Conservation (phyloP, 2,797 vertebrate species). For the Zalophus californianus region DNA sequence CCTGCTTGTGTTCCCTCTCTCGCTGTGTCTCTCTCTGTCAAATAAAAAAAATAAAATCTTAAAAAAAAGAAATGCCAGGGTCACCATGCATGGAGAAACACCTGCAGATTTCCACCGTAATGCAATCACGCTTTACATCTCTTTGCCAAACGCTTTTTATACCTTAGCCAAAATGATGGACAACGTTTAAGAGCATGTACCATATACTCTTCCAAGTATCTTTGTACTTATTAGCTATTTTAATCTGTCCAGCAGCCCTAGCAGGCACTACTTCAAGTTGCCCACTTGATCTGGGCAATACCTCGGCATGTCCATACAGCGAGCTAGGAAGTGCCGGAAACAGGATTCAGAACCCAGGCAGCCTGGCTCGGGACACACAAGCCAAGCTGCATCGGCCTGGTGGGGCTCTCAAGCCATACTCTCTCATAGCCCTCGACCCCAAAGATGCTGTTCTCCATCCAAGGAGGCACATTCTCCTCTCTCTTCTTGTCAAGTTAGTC, state of each 20-base stretch:
- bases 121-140: neutral
- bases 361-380: no score
- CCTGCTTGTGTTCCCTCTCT: no score
- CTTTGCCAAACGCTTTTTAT: fast-evolving
- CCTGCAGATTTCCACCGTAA: fast-evolving
- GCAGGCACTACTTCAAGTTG: fast-evolving
- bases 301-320: neutral
- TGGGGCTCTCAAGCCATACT: neutral
- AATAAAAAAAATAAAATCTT: no score
- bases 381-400: no score
- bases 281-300: neutral
- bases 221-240: neutral
- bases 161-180: neutral
- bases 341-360: neutral
- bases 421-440: no score
- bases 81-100: fast-evolving
- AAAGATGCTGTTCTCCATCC: fast-evolving
- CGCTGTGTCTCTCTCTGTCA: no score
- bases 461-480: neutral
- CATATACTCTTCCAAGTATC: neutral
- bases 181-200: neutral
- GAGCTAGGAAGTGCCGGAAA: fast-evolving
- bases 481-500: neutral
- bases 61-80: neutral
- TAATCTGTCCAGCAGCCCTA: neutral